These are phyloP conservation scores for Morbakka virulenta DNA, from an alignment of 30 jellyfish, hydroid and myxozoan genomes.

Conservation along the genomic window DNA sequence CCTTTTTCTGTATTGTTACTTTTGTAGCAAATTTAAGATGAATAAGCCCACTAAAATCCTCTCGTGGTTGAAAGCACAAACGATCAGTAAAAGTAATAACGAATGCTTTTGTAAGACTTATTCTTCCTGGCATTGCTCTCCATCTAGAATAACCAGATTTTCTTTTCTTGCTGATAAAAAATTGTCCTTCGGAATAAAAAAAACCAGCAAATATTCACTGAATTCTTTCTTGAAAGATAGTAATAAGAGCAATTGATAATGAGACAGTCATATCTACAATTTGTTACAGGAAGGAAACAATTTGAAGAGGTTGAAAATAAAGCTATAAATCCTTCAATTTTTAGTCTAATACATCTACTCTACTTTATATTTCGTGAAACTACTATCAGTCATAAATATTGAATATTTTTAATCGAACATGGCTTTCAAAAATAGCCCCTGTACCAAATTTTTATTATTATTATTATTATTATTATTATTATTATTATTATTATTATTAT, in stretches of 20 bases:
- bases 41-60: background rate
- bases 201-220: background rate
- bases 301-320: background rate
- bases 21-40: background rate
- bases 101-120: background rate
- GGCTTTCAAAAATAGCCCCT: no score
- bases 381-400: no score
- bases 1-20: background rate
- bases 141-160: background rate
- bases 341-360: no score
- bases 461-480: no score
- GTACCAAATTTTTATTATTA: no score
- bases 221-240: background rate
- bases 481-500: no score
- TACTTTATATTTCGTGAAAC: no score
- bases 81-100: background rate
- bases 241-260: no score
- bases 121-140: background rate
- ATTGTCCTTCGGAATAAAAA: background rate
- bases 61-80: background rate
- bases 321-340: background rate
- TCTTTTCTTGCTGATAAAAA: background rate
- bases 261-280: no score
- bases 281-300: no score
- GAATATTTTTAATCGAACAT: no score